phyloP scores from a whole-genome alignment of 1,140 invertebrate species.

The Prorops nasuta region DNA sequence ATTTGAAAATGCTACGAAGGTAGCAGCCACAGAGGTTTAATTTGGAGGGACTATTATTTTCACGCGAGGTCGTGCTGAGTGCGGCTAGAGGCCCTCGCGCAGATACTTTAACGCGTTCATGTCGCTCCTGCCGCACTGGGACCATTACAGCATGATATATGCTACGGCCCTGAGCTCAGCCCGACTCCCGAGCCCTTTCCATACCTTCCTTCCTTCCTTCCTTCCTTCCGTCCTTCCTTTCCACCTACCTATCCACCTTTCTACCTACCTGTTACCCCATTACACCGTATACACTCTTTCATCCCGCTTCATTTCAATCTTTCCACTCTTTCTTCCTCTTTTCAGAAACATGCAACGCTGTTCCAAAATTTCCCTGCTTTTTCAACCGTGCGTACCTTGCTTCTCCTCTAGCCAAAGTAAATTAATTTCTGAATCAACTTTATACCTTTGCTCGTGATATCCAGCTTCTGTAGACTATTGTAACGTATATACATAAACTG shows the following conservation, averaged over 20 bases:
- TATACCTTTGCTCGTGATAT: no score
- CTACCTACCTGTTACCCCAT: constrained; percentile 40
- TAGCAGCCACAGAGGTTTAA: constrained; percentile 15
- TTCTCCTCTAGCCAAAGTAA: no score
- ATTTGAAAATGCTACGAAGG: constrained; percentile 9
- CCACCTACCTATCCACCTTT: no score
- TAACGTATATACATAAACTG: no score
- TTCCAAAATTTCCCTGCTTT: neutral
- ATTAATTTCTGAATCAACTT: no score
- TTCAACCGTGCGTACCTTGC: no score
- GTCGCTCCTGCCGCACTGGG: constrained; percentile 35
- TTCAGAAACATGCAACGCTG: neutral
- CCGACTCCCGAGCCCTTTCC: neutral
- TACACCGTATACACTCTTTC: constrained; percentile 29
- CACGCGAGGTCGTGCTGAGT: constrained; percentile 17
- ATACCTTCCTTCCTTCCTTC: neutral
- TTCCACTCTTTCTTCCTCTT: constrained; percentile 4
- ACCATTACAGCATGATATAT: constrained; percentile 47
- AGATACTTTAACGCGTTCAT: constrained; percentile 35
- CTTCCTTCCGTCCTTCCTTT: constrained; percentile 8
- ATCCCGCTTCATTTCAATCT: constrained; percentile 31
- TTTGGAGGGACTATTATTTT: constrained; percentile 32
- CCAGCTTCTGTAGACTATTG: no score
- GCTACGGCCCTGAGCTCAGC: constrained; percentile 32
- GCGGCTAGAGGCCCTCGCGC: constrained; percentile 14